A percentile compares a stretch with the other conserved stretches of the same genome.
These are phyloP conservation scores for Thamnaconus septentrionalis DNA, from an alignment of 2,113 vertebrate species.

Conservation along the genomic window DNA sequence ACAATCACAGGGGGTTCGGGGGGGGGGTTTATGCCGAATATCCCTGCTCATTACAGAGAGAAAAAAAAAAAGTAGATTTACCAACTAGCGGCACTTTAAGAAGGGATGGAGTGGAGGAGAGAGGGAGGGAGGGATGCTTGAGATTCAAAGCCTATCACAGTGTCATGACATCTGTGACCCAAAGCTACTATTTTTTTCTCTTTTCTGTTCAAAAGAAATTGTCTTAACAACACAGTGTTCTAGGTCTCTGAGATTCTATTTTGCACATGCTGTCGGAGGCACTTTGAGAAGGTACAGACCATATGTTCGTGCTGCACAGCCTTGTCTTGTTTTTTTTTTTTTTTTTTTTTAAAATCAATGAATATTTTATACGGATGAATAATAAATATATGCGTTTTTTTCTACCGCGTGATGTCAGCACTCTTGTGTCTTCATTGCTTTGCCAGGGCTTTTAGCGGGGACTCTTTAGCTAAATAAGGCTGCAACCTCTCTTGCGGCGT, in stretches of 20 bases:
- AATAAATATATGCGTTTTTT: slow-evolving; percentile 67
- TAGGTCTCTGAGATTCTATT: slow-evolving; percentile 55
- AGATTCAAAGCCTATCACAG: slow-evolving; percentile 5
- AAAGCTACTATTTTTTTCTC: slow-evolving; percentile 37
- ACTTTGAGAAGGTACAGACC: slow-evolving; percentile 62
- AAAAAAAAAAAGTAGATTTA: slow-evolving; percentile 21
- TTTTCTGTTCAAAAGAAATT: slow-evolving; percentile 58
- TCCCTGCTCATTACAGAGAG: slow-evolving; percentile 10
- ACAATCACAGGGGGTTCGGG: slow-evolving; percentile 59
- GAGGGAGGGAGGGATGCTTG: slow-evolving; percentile 19
- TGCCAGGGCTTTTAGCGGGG: slow-evolving; percentile 22
- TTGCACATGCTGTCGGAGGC: slow-evolving; percentile 67
- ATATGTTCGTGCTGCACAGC: slow-evolving; percentile 68
- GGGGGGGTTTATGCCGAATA: neutral
- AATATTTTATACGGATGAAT: slow-evolving; percentile 76
- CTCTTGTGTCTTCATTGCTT: slow-evolving; percentile 40
- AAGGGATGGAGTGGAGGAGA: neutral
- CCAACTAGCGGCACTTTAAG: slow-evolving; percentile 50
- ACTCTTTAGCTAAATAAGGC: slow-evolving; percentile 10
- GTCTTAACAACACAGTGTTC: slow-evolving; percentile 45
- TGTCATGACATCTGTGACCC: slow-evolving; percentile 41
- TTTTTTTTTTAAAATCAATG: slow-evolving; percentile 56
- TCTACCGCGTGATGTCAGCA: slow-evolving; percentile 50
- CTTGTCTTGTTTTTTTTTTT: slow-evolving; percentile 1
- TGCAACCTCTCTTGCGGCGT: slow-evolving; percentile 10